Evolutionary conservation across 2,888 invertebrate species (phyloP), one percentile per base, ranked within the genome.

Genomic region (Caenorhabditis sp.): DNA sequence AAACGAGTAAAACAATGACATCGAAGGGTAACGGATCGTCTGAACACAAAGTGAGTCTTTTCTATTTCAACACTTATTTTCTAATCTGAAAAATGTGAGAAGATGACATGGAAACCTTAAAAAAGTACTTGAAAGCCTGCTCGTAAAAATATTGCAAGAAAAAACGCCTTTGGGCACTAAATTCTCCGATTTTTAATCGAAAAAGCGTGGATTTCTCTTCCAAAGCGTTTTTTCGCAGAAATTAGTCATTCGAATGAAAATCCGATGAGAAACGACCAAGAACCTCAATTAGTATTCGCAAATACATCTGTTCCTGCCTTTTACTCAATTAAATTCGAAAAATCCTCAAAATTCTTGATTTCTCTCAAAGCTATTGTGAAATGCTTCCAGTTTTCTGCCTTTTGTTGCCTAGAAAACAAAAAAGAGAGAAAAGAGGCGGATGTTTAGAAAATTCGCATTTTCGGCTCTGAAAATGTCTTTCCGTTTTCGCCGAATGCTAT

Each of bases 1-100:
- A 68, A 41, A 68, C 68, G 68, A 68, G 68, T 68, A 68, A n/a
- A 50, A 43, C 2, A 68, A 68, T 68, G 68, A 50, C 66, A 41
- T 27, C 68, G 59, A 68, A 68, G 50, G 68, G 68, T 68, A 68
- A 68, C 58, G 59, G 68, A 68, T 68, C 68, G 59, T 20, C 58
- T 32, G 41, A 68, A 35, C 27, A 30, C 7, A 56, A 59, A 52
- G 68, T 68, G 32, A 68, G 68, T 68, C 17, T 68, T 30, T 27
- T 45, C n/a, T 15, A 32, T 17, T 17, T 26, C 7, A 13, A n/a
- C 30, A 43, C n/a, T n/a, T n/a, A 52, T 30, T 30, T 26, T 27
- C n/a, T 3, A 50, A 46, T 46, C 22, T n/a, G 27, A 65, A 65
- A 26, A 55, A 41, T 9, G 13, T 15, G 7, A 22, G 11, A 61